These are phyloP conservation scores for Dorcus parallelipipedus DNA, from an alignment of 2,888 invertebrate species.

Conservation along the genomic window DNA sequence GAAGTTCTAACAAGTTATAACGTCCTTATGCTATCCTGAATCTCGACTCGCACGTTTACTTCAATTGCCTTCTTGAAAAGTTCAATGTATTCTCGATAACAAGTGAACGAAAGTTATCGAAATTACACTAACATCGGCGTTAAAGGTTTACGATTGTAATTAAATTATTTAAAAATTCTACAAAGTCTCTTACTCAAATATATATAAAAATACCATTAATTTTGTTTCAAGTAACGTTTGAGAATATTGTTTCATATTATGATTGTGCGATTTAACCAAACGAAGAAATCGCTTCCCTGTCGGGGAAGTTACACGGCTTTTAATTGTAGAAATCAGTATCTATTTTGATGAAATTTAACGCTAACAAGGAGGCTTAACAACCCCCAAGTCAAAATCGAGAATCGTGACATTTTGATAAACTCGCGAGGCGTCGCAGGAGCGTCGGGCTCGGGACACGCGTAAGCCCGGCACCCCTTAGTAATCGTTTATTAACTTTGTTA, in stretches of 20 bases:
- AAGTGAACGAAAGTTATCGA: too few relatives aligned
- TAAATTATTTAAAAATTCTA: too few relatives aligned
- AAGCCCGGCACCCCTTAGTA: slow-evolving; percentile 26
- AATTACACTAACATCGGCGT: too few relatives aligned
- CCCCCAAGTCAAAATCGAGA: slow-evolving; percentile 17
- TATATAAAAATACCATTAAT: too few relatives aligned
- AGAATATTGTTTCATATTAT: too few relatives aligned
- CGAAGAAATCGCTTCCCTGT: too few relatives aligned
- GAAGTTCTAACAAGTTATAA: slow-evolving; percentile 35
- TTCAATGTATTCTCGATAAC: not conserved
- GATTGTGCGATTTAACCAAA: too few relatives aligned
- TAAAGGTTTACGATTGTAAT: too few relatives aligned
- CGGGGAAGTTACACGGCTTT: too few relatives aligned
- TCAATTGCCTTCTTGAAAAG: slow-evolving; percentile 12
- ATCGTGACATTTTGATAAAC: slow-evolving; percentile 20
- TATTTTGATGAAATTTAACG: slow-evolving; percentile 17
- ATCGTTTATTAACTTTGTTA: slow-evolving; percentile 48
- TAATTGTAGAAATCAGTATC: not conserved
- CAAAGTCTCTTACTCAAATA: too few relatives aligned
- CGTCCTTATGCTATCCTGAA: slow-evolving; percentile 28
- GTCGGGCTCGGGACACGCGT: slow-evolving; percentile 33
- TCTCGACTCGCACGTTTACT: slow-evolving; percentile 9
- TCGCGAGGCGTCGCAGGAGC: slow-evolving; percentile 22
- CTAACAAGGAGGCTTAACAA: slow-evolving; percentile 18
- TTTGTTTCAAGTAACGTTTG: too few relatives aligned